Base-by-base conservation (phyloP, 2,113 vertebrate genomes). In the Alethe diademata region DNA sequence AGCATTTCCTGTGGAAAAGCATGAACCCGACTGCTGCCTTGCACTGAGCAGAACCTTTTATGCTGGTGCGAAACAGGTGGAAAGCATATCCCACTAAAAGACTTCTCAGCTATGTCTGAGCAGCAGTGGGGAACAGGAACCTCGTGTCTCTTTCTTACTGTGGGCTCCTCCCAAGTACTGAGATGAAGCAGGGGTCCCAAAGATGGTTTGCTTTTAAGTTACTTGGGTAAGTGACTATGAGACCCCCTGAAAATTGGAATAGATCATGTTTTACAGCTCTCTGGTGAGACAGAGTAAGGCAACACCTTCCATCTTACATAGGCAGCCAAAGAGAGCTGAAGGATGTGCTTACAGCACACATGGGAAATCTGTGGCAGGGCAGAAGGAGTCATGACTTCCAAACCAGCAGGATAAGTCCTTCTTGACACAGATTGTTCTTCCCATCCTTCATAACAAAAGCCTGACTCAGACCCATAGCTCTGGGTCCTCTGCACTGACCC, bases 1-100 rank as follows among this genome's bases (percentile, higher is more conserved):
- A 86, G 78, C 1, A 6, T 78, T 96, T 95, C 94, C 92, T 82
- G 90, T 74, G 93, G 90, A 92, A 96, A 96, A 67, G 69, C 94
- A 86, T 5, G 18, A 60, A 47, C 67, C 47, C 8, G 5, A 62
- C 43, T 86, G 78, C 72, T 92, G 75, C 58, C 40, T 36, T 51
- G 51, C 2, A 1, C 76, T 87, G 42, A 90, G 71, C 81, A 83
- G 60, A 92, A 70, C 71, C 40, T 69, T 62, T 86, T 47, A 78
- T 1, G 9, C 35, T 13, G 2, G 19, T 71, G 60, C 29, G 86
- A 94, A 90, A 67, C 90, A 94, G 92, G 94, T 93, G n/a, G 40
- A 94, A 94, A 67, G 26, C 1, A 1, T 25, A 72, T 57, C 45
- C 73, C 3, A 2, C 64, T 50, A 35, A 23, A 85, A 90, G 29